Conservation (phyloP, 2,797 vertebrate species). For the Delichon dasypus region DNA sequence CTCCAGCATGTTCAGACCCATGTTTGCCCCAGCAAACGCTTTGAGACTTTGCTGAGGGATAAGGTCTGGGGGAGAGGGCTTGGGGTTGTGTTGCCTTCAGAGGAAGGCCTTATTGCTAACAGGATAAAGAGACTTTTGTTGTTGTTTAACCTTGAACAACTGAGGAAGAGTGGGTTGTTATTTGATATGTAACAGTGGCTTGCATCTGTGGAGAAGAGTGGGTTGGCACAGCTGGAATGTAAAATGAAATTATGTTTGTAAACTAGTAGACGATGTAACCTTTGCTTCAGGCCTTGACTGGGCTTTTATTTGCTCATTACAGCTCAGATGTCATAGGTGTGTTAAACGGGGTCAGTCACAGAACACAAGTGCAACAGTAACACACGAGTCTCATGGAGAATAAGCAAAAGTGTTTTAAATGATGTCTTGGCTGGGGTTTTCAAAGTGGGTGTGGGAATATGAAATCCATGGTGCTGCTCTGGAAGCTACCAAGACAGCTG, state of each 20-base stretch:
- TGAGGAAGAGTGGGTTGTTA: constrained; percentile 4
- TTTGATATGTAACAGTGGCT: background rate
- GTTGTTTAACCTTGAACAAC: background rate
- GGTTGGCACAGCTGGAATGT: background rate
- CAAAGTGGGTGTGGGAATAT: background rate
- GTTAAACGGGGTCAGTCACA: background rate
- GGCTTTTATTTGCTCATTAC: background rate
- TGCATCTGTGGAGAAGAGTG: background rate
- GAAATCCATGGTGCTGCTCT: background rate
- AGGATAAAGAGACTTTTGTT: background rate
- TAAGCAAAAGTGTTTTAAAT: background rate
- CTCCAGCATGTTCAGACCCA: background rate
- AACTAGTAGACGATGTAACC: background rate
- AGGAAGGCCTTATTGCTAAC: background rate
- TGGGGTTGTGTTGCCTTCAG: background rate
- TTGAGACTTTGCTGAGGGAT: background rate
- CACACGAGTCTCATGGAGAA: rapidly evolving
- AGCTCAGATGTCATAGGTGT: background rate
- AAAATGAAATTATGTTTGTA: background rate
- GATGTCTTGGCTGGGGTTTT: background rate
- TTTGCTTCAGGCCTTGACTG: background rate
- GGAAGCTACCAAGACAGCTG: background rate
- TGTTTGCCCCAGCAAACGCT: background rate
- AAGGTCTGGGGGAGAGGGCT: background rate
- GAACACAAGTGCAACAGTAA: rapidly evolving